Evolutionary conservation across 2,888 invertebrate species (phyloP).

Genomic region (Monopis laevigella): DNA sequence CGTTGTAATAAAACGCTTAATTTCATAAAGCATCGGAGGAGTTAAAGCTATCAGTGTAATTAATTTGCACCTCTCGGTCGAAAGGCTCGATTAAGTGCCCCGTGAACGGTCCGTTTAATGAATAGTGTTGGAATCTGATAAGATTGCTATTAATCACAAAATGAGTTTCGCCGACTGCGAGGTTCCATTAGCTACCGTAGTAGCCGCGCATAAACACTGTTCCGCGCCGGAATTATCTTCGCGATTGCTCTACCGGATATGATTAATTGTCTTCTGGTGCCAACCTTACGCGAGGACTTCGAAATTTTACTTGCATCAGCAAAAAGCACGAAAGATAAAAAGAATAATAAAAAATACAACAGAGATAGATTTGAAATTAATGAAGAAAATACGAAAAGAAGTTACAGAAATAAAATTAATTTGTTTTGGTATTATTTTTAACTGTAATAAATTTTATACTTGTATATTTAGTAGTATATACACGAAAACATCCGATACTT

Average conservation of each 20-base stretch:
- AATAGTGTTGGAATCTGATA: constrained; percentile 46
- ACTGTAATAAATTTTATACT: too few relatives aligned
- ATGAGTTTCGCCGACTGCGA: constrained; percentile 32
- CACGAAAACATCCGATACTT: too few relatives aligned
- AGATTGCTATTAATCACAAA: constrained; percentile 49
- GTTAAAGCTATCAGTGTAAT: constrained; percentile 41
- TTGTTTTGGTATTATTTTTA: too few relatives aligned
- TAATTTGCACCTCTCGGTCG: constrained; percentile 46
- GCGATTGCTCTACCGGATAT: constrained; percentile 22
- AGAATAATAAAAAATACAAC: neutral
- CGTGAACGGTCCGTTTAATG: constrained; percentile 24
- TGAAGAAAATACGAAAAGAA: neutral
- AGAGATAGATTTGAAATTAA: neutral
- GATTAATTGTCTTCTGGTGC: constrained; percentile 25
- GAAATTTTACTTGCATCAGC: constrained; percentile 18
- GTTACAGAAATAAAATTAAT: neutral
- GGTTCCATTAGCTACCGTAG: constrained; percentile 33
- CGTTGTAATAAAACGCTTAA: constrained; percentile 17
- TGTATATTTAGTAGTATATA: too few relatives aligned
- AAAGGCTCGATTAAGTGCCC: constrained; percentile 22
- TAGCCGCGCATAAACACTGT: constrained; percentile 9
- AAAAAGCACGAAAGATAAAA: neutral
- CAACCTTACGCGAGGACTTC: constrained; percentile 18
- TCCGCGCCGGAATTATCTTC: constrained; percentile 21
- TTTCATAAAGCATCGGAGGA: constrained; percentile 24